Evolutionary conservation across 2,113 vertebrate genomes (phyloP), one percentile per base, ranked within the genome.

Genomic region (Chaetodon trifascialis): DNA sequence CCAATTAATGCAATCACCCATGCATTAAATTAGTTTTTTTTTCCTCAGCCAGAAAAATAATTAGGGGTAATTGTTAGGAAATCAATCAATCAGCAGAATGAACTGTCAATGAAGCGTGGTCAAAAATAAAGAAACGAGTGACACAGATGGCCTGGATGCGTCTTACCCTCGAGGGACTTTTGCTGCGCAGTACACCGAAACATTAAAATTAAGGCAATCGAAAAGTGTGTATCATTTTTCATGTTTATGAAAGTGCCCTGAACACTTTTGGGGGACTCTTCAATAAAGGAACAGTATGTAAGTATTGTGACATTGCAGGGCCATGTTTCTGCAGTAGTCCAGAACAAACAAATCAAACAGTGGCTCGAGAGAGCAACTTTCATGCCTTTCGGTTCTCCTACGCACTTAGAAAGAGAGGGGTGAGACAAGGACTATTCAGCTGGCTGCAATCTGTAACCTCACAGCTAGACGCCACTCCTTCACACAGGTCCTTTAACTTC

Each of bases 1-100:
- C 88, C 87, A 94, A 95, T 96, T 96, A 95, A 93, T 94, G 92
- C 65, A 90, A 87, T 84, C 95, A 89, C 86, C 90, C 94, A 95
- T 93, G 94, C 95, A 92, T 94, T 95, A 95, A 96, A 96, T 96
- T 92, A 93, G 88, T 92, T 95, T 94, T 94, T 93, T 89, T 87
- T 55, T 49, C 52, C 80, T 83, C 83, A 65, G 88, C 71, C 87
- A 90, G 91, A 95, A 94, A 93, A 92, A 95, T 94, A 94, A 95
- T 94, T 92, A 94, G 82, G 73, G 71, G 85, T 94, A 93, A 93
- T 94, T 94, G 90, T 93, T 91, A 90, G 91, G 89, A 94, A 94
- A 95, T 95, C 93, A 94, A 94, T 94, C 93, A 94, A 93, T 94
- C 90, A 93, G 90, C 73, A 82, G 71, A 90, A 88, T 84, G 67